These are phyloP conservation scores for Centrocercus urophasianus DNA, from an alignment of 2,113 vertebrate species.

Conservation along the genomic window DNA sequence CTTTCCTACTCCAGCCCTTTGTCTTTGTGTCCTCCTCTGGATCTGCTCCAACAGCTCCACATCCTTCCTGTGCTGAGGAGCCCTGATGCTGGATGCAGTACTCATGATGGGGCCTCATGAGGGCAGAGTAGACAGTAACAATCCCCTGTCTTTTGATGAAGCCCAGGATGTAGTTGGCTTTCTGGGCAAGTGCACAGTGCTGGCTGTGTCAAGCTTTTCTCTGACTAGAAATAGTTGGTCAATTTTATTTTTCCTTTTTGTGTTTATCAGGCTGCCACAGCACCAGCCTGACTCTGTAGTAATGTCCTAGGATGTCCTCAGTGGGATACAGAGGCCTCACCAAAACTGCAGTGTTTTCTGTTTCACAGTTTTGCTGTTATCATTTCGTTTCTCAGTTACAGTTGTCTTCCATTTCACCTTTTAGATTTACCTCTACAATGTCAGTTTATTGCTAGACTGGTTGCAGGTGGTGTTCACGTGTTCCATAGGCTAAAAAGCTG, in stretches of 20 bases:
- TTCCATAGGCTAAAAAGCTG: neutral
- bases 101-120: neutral
- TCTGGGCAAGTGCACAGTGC: neutral
- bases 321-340: neutral
- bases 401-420: neutral
- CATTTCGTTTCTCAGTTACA: neutral
- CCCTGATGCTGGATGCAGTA: neutral
- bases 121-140: neutral
- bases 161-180: neutral
- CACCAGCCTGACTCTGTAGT: neutral
- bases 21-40: neutral
- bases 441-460: neutral
- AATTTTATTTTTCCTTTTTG: neutral
- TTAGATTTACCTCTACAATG: neutral
- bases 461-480: neutral
- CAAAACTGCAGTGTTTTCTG: neutral
- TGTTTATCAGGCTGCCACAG: neutral
- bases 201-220: neutral
- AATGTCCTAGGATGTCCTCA: fast-evolving
- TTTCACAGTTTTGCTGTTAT: neutral
- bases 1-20: neutral
- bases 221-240: neutral
- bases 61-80: neutral
- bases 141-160: neutral
- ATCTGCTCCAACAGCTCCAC: neutral